A percentile compares a stretch with the other conserved stretches of the same genome.
Conservation (phyloP, 30 jellyfish, hydroid and myxozoan species). For the Turritopsis rubra region DNA sequence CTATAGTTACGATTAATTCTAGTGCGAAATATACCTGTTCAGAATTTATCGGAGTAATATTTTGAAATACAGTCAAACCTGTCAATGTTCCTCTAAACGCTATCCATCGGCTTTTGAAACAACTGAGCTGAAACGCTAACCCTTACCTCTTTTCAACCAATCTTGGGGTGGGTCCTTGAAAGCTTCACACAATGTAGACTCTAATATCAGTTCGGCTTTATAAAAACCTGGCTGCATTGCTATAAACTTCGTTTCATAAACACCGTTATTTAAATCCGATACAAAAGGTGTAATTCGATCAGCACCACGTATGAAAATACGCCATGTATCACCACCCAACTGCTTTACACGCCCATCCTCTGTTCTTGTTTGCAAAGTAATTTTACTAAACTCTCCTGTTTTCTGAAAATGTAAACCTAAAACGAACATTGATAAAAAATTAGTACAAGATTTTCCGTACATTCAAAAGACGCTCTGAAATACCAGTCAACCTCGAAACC, state of each 20-base stretch:
- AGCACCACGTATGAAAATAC: slow-evolving; percentile 78
- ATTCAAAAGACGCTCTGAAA: no score
- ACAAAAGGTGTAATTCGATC: slow-evolving; percentile 72
- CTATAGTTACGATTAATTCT: no score
- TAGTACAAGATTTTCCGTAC: not conserved
- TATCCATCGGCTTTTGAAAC: no score
- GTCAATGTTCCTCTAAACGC: no score
- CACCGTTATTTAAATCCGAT: slow-evolving; percentile 83
- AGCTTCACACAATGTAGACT: slow-evolving; percentile 91
- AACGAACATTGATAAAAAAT: not conserved
- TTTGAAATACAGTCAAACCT: no score
- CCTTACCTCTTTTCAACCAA: slow-evolving; percentile 63
- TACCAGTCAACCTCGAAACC: no score
- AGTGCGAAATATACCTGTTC: no score
- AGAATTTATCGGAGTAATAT: no score
- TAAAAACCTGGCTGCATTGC: slow-evolving; percentile 84
- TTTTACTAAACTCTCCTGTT: slow-evolving; percentile 82
- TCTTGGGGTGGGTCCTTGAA: slow-evolving; percentile 76
- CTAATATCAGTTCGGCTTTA: slow-evolving; percentile 72
- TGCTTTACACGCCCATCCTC: slow-evolving; percentile 68
- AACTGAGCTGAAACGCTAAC: not conserved
- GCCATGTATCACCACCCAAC: slow-evolving; percentile 90
- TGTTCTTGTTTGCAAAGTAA: slow-evolving; percentile 76
- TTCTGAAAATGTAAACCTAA: slow-evolving; percentile 59
- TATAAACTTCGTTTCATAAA: slow-evolving; percentile 68